Base-by-base conservation (phyloP, 2,888 invertebrate genomes). In the Catocala sponsa region DNA sequence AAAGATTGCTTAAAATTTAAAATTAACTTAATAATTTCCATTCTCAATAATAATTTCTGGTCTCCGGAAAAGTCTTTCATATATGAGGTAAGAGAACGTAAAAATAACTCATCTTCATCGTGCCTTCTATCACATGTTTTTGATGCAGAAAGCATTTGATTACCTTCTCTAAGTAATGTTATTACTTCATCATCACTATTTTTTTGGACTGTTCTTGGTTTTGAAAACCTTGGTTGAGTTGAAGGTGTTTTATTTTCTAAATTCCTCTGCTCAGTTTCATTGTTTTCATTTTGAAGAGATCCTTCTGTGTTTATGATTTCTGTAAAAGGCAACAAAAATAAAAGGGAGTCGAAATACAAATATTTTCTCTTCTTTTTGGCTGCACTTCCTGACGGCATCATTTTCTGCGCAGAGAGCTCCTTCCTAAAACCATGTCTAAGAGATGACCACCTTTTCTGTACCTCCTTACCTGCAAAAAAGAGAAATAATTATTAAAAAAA, bases 321-420 rank as follows among this genome's bases (percentile, higher is more conserved):
- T 58, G 59, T 67, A 64, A 67, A 64, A 54, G 67, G 67, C 59
- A 62, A 63, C 51, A 68, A 65, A 53, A 68, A 68, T 57, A 54
- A 51, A 53, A 62, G 56, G 55, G 56, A 65, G 59, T 62, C 63
- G 61, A 68, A 68, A 52, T 68, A 68, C 58, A 64, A 38, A 58
- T 68, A 62, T 65, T 65, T 65, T 56, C 55, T 55, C 49, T 68
- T 62, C 56, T 59, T 68, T 65, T 65, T 61, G 44, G 62, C 62
- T 55, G 58, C 58, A 44, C 65, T 65, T 52, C 64, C 61, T 57
- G 68, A 61, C 52, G 57, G 63, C 55, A 67, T 63, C 54, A 60
- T 67, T 49, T 57, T 56, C 48, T 56, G 61, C 48, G 58, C 58
- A 58, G 53, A 54, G 43, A 65, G 61, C 46, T 65, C 65, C 57